These are phyloP conservation scores for Scophthalmus maximus DNA, from an alignment of 2,113 vertebrate genomes.

Conservation along the genomic window DNA sequence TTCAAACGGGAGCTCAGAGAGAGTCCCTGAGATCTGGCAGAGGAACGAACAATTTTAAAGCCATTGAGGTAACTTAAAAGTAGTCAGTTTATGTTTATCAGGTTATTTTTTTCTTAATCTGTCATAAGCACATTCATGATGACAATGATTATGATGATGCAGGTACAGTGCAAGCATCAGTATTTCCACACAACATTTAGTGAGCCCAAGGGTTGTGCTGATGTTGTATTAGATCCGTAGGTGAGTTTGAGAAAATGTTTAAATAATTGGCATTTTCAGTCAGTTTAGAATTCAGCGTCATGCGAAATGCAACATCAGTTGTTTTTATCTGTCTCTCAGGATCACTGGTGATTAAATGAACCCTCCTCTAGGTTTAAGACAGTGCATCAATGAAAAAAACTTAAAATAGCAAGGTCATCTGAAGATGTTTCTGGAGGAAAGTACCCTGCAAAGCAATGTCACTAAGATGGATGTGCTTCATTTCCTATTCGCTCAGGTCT, in stretches of 20 bases:
- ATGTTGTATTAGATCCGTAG: not conserved
- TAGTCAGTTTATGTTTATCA: not conserved
- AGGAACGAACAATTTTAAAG: not conserved
- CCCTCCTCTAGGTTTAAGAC: constrained; percentile 49
- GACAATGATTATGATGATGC: not conserved
- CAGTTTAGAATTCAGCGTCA: constrained; percentile 1
- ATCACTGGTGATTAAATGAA: constrained; percentile 56
- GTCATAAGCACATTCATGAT: not conserved
- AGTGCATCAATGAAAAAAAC: constrained; percentile 59
- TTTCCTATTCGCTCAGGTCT: constrained; percentile 80
- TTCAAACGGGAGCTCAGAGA: not conserved
- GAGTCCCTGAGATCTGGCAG: not conserved
- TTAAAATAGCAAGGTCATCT: constrained; percentile 79
- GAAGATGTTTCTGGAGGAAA: constrained; percentile 74
- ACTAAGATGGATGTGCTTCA: constrained; percentile 81
- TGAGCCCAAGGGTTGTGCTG: too few species aligned
- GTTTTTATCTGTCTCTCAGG: constrained; percentile 27
- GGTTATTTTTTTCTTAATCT: too few species aligned
- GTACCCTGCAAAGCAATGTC: constrained; percentile 74
- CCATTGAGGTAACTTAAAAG: not conserved
- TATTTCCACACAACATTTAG: not conserved
- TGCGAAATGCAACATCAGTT: not conserved
- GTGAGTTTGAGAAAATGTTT: not conserved
- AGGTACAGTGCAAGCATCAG: not conserved
- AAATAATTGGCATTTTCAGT: not conserved